These are phyloP conservation scores for Cheilosia soror DNA, from an alignment of 2,888 invertebrate species.

Conservation along the genomic window DNA sequence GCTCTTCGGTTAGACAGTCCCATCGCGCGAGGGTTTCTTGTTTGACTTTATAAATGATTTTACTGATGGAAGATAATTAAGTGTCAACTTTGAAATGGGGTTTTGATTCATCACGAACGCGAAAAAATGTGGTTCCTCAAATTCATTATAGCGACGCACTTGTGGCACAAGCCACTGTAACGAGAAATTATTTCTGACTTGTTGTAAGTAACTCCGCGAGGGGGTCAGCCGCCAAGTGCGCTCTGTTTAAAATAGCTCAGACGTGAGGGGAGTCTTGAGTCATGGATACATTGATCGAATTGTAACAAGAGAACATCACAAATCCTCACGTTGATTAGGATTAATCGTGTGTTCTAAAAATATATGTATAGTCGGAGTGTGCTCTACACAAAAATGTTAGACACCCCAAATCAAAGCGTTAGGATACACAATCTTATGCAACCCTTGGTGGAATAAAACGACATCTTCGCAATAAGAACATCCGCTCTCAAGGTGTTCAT, in stretches of 20 bases:
- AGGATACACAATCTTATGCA: neutral
- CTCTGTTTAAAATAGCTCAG: neutral
- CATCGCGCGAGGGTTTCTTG: constrained; percentile 33
- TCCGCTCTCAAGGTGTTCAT: constrained; percentile 50
- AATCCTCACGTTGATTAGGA: neutral
- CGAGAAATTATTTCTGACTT: constrained; percentile 51
- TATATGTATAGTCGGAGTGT: neutral
- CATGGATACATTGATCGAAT: constrained; percentile 16
- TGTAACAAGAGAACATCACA: neutral
- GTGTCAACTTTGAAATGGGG: constrained; percentile 71
- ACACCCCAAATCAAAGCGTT: neutral
- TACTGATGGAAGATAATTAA: constrained; percentile 74
- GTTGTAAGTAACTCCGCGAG: neutral
- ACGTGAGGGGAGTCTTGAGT: constrained; percentile 3
- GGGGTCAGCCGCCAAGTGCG: neutral
- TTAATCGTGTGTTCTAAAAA: constrained; percentile 9
- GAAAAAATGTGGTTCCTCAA: constrained; percentile 17
- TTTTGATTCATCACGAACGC: constrained; percentile 42
- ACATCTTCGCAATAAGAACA: constrained; percentile 45
- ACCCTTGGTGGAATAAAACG: neutral
- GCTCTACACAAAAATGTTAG: neutral
- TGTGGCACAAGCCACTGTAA: constrained; percentile 58
- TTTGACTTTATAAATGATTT: constrained; percentile 71
- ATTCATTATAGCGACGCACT: constrained; percentile 56
- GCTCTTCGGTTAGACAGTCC: neutral